Evolutionary conservation across 1,140 invertebrate genomes (phyloP).

Genomic region (Lanistes nyassanus): DNA sequence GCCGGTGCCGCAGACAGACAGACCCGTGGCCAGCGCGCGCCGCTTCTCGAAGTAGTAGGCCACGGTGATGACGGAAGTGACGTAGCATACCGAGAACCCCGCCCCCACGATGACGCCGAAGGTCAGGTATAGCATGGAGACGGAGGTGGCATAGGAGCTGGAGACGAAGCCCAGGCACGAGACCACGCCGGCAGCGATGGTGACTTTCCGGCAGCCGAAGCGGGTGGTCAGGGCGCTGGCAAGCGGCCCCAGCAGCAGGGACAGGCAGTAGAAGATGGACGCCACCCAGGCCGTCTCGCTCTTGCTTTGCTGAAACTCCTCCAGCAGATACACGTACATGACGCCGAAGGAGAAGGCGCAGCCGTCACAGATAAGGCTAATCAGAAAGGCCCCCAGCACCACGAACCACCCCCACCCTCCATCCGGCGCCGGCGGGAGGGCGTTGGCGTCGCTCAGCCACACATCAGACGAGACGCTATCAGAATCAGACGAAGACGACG

Average conservation of each 20-base stretch:
- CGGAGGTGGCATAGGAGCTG: conserved; percentile 72
- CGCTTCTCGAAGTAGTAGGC: conserved; percentile 94
- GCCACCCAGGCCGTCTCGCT: conserved; percentile 85
- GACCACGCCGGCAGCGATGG: conserved; percentile 78
- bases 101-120: conserved; percentile 88
- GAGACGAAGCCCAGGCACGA: conserved; percentile 84
- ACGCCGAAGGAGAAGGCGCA: conserved; percentile 69
- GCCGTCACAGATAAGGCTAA: conserved; percentile 92
- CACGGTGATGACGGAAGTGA: conserved; percentile 75
- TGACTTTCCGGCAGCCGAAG: conserved; percentile 82
- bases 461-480: conserved; percentile 13
- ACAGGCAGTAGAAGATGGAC: conserved; percentile 59
- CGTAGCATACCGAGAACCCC: conserved; percentile 87
- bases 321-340: conserved; percentile 76
- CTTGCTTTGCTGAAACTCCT: conserved; percentile 84
- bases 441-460: conserved; percentile 29
- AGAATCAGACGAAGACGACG: conserved; percentile 30
- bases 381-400: conserved; percentile 86
- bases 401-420: conserved; percentile 85
- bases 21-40: conserved; percentile 88
- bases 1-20: conserved; percentile 73
- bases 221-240: conserved; percentile 88
- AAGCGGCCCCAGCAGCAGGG: conserved; percentile 82
- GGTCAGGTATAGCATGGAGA: conserved; percentile 79
- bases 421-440: conserved; percentile 76